A percentile compares a stretch with the other conserved stretches of the same genome.
Conservation (phyloP, 2,888 invertebrate species). For the Drosophila flavopinicola region DNA sequence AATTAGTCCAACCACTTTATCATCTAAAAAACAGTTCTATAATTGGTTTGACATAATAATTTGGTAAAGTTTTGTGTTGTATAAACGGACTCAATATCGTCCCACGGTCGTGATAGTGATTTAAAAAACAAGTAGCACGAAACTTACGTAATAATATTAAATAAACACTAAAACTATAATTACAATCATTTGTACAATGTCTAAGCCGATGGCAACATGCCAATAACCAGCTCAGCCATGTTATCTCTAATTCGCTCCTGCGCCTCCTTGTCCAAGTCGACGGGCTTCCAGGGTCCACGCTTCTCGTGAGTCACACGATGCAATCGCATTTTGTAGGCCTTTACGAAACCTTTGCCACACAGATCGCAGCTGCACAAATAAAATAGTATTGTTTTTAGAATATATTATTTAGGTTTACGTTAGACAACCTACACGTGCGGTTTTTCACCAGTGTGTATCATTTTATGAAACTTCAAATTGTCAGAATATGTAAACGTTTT, state of each 20-base stretch:
- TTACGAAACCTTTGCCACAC: constrained; percentile 81
- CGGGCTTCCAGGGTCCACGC: constrained; percentile 53
- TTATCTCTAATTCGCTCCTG: constrained; percentile 46
- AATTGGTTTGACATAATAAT: constrained; percentile 11
- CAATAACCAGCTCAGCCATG: constrained; percentile 43
- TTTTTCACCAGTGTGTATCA: constrained; percentile 83
- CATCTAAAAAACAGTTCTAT: constrained; percentile 1
- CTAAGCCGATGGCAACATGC: constrained; percentile 27
- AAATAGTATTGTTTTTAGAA: not conserved
- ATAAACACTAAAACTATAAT: constrained; percentile 28
- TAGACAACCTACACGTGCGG: constrained; percentile 77
- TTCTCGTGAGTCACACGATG: constrained; percentile 79
- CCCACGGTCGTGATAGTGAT: not conserved
- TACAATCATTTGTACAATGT: constrained; percentile 36
- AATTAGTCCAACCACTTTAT: no score
- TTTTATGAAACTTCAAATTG: constrained; percentile 82
- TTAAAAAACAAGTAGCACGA: constrained; percentile 21
- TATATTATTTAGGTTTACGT: not conserved
- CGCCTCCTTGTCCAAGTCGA: constrained; percentile 10
- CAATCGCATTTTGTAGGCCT: constrained; percentile 80
- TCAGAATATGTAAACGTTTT: constrained; percentile 83
- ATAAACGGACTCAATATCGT: not conserved
- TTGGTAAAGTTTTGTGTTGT: constrained; percentile 13
- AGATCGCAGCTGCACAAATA: constrained; percentile 71
- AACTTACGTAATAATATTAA: constrained; percentile 23